Evolutionary conservation across 2,888 invertebrate genomes (phyloP).

Genomic region (Anoncus sp.): DNA sequence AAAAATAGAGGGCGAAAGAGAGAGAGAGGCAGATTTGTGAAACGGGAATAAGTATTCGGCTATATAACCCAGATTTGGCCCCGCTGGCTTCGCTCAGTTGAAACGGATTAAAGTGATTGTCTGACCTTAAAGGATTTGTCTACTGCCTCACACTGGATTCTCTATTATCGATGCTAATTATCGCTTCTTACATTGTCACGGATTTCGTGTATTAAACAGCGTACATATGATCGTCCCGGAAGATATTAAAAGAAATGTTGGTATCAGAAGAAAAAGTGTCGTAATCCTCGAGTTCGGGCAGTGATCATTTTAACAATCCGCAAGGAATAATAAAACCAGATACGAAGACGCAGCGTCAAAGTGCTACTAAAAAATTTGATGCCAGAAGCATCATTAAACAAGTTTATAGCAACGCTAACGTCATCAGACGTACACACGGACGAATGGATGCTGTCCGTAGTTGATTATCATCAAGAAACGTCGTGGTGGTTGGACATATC

Average conservation of each 20-base stretch:
- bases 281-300: neutral
- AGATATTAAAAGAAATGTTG: neutral
- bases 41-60: conserved; percentile 41
- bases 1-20: neutral
- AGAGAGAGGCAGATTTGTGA: conserved; percentile 18
- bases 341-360: neutral
- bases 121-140: conserved; percentile 30
- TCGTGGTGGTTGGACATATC: conserved; percentile 38
- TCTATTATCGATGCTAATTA: neutral
- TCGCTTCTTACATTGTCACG: neutral
- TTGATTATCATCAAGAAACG: conserved; percentile 18
- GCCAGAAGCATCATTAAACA: conserved; percentile 33
- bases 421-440: conserved; percentile 18
- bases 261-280: neutral
- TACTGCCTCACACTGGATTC: conserved; percentile 18
- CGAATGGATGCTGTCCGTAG: conserved; percentile 47
- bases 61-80: conserved; percentile 20
- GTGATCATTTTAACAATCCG: neutral
- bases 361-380: conserved; percentile 42
- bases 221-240: neutral
- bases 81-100: conserved; percentile 22
- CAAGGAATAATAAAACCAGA: neutral
- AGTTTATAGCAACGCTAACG: conserved; percentile 10
- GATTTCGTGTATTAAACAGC: neutral
- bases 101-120: conserved; percentile 34